Percentiles rank a stretch among this genome's conserved stretches.
Conservation (phyloP, 2,797 vertebrate species). For the Delichon dasypus region DNA sequence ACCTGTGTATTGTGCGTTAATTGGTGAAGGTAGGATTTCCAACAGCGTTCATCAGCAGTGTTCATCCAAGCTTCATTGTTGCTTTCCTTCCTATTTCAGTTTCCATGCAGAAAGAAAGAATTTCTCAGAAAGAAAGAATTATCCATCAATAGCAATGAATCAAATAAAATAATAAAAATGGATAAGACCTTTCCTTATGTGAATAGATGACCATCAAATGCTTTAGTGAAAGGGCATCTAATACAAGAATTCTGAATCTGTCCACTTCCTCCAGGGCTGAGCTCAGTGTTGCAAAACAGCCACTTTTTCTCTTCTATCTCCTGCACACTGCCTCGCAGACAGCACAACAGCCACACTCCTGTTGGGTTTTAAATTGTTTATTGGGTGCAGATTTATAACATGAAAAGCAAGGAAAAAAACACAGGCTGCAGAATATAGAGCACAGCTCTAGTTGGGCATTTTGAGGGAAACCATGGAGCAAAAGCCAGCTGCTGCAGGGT, state of each 20-base stretch:
- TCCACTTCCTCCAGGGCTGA: neutral
- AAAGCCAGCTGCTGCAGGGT: neutral
- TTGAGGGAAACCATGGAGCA: neutral
- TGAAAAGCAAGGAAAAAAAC: neutral
- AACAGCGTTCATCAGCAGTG: neutral
- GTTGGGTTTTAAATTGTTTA: neutral
- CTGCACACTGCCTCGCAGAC: neutral
- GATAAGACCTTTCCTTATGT: neutral
- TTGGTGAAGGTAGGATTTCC: neutral
- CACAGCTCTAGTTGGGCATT: neutral
- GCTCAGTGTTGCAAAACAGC: neutral
- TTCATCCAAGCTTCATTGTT: neutral
- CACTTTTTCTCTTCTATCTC: neutral
- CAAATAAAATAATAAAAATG: neutral
- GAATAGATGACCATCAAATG: neutral
- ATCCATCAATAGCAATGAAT: neutral
- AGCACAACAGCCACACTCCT: neutral
- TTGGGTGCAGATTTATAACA: neutral
- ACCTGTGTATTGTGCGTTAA: neutral
- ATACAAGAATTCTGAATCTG: neutral
- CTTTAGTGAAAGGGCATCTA: neutral
- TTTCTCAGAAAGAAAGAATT: neutral
- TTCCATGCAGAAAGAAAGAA: neutral
- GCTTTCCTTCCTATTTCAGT: neutral
- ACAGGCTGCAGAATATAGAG: neutral